Evolutionary conservation across 2,113 vertebrate genomes (phyloP).

Genomic region (Salvator merianae): DNA sequence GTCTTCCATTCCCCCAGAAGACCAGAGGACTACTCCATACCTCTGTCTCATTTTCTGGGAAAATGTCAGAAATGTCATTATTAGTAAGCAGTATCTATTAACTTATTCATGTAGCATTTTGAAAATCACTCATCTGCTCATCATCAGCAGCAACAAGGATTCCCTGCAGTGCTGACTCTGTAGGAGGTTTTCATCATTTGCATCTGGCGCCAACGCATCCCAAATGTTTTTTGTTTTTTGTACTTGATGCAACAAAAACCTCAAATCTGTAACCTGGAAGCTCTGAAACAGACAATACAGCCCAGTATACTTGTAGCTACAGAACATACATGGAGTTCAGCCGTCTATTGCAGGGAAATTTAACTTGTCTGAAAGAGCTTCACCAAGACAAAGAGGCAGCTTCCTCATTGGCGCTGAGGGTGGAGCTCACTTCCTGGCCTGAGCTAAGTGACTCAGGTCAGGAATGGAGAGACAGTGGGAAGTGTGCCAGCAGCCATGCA

Average conservation of each 20-base stretch:
- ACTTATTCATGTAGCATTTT: slow-evolving; percentile 12
- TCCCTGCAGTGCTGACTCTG: neutral
- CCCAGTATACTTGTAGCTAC: neutral
- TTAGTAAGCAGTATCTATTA: neutral
- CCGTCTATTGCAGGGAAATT: too few species aligned
- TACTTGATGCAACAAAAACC: neutral
- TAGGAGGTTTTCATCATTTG: neutral
- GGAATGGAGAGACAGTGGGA: too few species aligned
- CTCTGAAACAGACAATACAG: neutral
- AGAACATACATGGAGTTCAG: neutral
- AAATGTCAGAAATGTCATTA: slow-evolving; percentile 4
- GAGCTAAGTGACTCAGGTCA: too few species aligned
- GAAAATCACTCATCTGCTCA: neutral
- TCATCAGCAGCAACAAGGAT: neutral
- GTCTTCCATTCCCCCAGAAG: neutral
- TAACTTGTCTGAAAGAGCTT: too few species aligned
- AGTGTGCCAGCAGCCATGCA: too few species aligned
- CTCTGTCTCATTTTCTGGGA: neutral
- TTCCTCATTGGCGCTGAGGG: too few species aligned
- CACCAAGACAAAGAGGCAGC: too few species aligned
- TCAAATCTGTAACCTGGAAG: neutral
- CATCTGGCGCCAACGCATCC: neutral
- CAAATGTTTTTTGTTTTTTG: neutral
- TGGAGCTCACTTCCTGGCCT: too few species aligned
- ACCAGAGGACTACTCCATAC: neutral